Percentiles rank a stretch among this genome's conserved stretches.
phyloP scores from a whole-genome alignment of 2,888 invertebrate genomes.

The Spatulosminthurus flaviceps region DNA sequence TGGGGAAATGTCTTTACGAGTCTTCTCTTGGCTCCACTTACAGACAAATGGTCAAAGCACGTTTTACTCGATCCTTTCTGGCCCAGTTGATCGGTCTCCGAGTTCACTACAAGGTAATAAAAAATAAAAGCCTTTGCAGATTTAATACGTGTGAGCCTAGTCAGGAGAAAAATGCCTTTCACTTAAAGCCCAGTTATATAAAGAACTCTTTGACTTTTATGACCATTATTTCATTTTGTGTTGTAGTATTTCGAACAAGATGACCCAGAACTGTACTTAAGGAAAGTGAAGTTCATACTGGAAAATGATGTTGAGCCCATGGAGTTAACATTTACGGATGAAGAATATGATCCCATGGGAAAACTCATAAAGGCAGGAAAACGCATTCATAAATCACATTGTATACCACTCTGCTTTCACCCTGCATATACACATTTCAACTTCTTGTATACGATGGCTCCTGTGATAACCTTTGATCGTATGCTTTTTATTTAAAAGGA shows the following conservation, averaged over 20 bases:
- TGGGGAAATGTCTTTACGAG: slow-evolving; percentile 89
- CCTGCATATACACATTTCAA: neutral
- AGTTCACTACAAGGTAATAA: slow-evolving; percentile 85
- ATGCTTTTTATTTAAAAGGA: too few species aligned
- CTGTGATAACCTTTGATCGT: neutral
- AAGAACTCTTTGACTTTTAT: slow-evolving; percentile 32
- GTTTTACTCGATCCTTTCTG: slow-evolving; percentile 90
- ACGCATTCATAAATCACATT: slow-evolving; percentile 10
- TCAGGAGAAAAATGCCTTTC: slow-evolving; percentile 28
- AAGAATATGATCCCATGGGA: slow-evolving; percentile 83
- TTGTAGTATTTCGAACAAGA: slow-evolving; percentile 92
- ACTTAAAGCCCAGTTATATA: slow-evolving; percentile 23
- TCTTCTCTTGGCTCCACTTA: slow-evolving; percentile 89
- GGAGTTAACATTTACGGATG: slow-evolving; percentile 88
- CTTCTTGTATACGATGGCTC: neutral
- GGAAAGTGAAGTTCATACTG: slow-evolving; percentile 91
- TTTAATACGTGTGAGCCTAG: slow-evolving; percentile 24
- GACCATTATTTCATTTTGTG: slow-evolving; percentile 53
- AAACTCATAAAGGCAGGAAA: slow-evolving; percentile 74
- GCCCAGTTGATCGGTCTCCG: slow-evolving; percentile 93
- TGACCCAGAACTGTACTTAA: slow-evolving; percentile 90
- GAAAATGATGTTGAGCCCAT: slow-evolving; percentile 90
- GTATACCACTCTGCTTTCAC: neutral
- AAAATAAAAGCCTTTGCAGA: slow-evolving; percentile 27
- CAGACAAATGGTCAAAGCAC: slow-evolving; percentile 86